Base-by-base conservation (phyloP, 2,797 vertebrate species). In the Varecia variegata region DNA sequence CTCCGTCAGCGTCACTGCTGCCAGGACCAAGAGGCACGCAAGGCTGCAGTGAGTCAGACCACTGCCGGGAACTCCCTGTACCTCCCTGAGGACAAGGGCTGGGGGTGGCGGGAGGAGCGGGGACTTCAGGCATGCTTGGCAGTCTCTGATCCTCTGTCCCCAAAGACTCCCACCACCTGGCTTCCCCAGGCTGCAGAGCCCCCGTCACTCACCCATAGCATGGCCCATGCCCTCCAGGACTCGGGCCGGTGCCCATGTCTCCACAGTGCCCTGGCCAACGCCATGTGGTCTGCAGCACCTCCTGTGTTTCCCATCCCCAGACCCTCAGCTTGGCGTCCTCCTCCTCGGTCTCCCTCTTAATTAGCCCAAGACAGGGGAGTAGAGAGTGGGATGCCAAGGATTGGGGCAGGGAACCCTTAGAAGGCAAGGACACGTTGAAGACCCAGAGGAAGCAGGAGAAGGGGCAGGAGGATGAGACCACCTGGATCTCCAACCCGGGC, bases 81-180 rank as follows among this genome's bases (percentile, higher is more conserved):
- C 43, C 62, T 92, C 45, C 74, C 80, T 7, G 3, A 60, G 54
- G 54, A 45, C 30, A 5, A 65, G 43, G 21, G 40, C 85, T 35
- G 1, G 1, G 71, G 23, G 27, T 21, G 25, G 27, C 0, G 0
- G 2, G 4, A 1, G 8, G 54, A 2, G 4, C 32, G 7, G 47
- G 60, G 17, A 7, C 83, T 13, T 30, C 30, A 12, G 25, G n/a
- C 38, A 1, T 2, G 8, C 56, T 80, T 20, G 15, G 45, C 43
- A 11, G 50, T 30, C 65, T 68, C 30, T 70, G 68, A 25, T 30
- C 50, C 13, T 80, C 58, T 50, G 12, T 58, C 38, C 5, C 54
- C 21, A 52, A 40, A 25, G 45, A 54, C 70, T 27, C n/a, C 7
- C 3, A n/a, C 50, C 15, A 17, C 40, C 21, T 4, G 17, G 77